These are phyloP conservation scores for Limnodromus scolopaceus DNA, from an alignment of 2,797 vertebrate species.

Conservation along the genomic window DNA sequence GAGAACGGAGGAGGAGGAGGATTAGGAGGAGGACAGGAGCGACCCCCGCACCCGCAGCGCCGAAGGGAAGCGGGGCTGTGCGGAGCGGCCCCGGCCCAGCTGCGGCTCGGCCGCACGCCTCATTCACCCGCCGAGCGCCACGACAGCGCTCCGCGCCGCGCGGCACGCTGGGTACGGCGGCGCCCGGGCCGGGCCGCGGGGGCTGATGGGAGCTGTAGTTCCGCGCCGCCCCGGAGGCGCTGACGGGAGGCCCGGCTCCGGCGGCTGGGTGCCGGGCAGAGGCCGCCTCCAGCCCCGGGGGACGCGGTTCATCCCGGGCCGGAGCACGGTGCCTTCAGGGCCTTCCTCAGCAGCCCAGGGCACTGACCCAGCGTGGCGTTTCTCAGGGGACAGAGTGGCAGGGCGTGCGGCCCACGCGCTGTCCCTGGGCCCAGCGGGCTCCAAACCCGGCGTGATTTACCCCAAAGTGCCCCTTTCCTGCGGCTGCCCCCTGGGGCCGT, in stretches of 20 bases:
- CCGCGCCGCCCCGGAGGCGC: too few species aligned
- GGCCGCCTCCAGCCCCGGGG: rapidly evolving
- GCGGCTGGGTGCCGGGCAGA: rapidly evolving
- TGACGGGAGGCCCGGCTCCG: too few species aligned
- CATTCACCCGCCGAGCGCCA: background rate
- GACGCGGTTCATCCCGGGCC: rapidly evolving
- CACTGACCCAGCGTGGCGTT: rapidly evolving
- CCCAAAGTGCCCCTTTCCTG: rapidly evolving
- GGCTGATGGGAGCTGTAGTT: slow-evolving; percentile 17
- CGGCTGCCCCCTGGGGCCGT: rapidly evolving
- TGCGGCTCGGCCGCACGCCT: rapidly evolving
- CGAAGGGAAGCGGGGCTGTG: too few species aligned
- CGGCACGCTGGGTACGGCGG: background rate
- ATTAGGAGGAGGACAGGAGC: rapidly evolving
- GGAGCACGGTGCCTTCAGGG: background rate
- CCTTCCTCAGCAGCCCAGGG: too few species aligned
- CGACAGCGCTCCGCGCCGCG: slow-evolving; percentile 14
- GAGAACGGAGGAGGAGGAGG: background rate
- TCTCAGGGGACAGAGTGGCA: rapidly evolving
- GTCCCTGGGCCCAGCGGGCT: background rate
- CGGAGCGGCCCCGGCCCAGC: rapidly evolving
- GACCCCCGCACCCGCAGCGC: too few species aligned
- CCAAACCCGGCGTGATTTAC: rapidly evolving
- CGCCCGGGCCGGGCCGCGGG: background rate
- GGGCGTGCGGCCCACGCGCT: rapidly evolving